phyloP scores from a whole-genome alignment of 2,888 invertebrate species.

The Eupeodes luniger region DNA sequence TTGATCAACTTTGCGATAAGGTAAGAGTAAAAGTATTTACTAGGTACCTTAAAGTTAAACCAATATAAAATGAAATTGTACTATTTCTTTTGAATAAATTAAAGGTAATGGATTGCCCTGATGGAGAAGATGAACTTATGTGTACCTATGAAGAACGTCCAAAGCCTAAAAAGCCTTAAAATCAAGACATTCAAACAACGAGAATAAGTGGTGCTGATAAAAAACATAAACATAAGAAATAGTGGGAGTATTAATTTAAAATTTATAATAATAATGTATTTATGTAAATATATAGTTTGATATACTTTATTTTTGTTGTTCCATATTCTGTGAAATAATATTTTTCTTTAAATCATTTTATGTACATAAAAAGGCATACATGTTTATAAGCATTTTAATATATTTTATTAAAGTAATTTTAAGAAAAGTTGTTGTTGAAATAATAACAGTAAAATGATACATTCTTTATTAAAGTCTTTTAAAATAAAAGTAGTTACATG shows the following conservation, averaged over 20 bases:
- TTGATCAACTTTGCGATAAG: constrained; percentile 87
- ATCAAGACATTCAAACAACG: not conserved
- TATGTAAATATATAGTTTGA: constrained; percentile 21
- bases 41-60: not conserved
- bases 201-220: constrained; percentile 6
- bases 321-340: not conserved
- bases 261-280: not conserved
- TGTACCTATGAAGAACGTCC: constrained; percentile 85
- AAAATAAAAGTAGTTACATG: too few species aligned
- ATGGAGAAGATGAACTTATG: constrained; percentile 88
- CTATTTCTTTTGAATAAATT: constrained; percentile 29
- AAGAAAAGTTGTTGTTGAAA: not conserved
- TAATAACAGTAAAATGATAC: not conserved
- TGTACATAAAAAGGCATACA: constrained; percentile 1
- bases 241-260: not conserved
- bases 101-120: constrained; percentile 86
- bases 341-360: constrained; percentile 1
- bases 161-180: constrained; percentile 26
- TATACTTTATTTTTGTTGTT: not conserved
- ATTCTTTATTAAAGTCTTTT: too few species aligned
- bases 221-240: not conserved
- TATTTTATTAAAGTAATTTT: constrained; percentile 22
- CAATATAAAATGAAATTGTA: not conserved
- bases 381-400: constrained; percentile 10
- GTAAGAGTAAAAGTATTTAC: constrained; percentile 76